Percentiles rank a stretch among this genome's conserved stretches.
Conservation (phyloP, 2,113 vertebrate genomes). For the Leptocoma aspasia region DNA sequence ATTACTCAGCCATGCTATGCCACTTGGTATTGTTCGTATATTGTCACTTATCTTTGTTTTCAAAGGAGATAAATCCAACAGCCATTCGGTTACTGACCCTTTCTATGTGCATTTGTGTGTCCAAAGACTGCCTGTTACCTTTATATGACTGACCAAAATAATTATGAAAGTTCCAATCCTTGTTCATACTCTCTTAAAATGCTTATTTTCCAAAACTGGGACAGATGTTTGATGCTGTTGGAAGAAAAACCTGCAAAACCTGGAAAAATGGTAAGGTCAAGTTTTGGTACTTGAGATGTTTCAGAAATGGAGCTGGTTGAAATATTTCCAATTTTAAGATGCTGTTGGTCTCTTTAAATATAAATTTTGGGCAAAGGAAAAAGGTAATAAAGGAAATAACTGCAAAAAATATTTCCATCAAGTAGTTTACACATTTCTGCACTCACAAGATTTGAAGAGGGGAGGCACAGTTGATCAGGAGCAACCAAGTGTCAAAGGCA, state of each 20-base stretch:
- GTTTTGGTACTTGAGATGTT: neutral
- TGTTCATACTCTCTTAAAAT: neutral
- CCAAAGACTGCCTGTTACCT: neutral
- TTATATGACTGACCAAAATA: neutral
- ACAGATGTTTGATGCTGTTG: neutral
- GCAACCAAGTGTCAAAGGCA: neutral
- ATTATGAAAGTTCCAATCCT: neutral
- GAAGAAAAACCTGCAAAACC: neutral
- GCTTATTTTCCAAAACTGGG: neutral
- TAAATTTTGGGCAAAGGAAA: neutral
- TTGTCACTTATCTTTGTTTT: slow-evolving; percentile 33
- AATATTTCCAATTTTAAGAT: neutral
- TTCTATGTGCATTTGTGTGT: neutral
- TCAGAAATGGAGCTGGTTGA: neutral
- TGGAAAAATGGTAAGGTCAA: neutral
- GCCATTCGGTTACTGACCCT: neutral
- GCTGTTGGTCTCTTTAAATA: neutral
- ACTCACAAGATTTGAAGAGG: neutral
- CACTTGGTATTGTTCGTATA: neutral
- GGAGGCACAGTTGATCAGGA: neutral
- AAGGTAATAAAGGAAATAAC: neutral
- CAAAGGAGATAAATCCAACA: neutral
- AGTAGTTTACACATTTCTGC: neutral
- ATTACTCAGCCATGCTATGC: slow-evolving; percentile 32
- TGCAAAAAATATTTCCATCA: neutral